Evolutionary conservation across 2,888 invertebrate genomes (phyloP).

Genomic region (Holacanthella duospinosa): DNA sequence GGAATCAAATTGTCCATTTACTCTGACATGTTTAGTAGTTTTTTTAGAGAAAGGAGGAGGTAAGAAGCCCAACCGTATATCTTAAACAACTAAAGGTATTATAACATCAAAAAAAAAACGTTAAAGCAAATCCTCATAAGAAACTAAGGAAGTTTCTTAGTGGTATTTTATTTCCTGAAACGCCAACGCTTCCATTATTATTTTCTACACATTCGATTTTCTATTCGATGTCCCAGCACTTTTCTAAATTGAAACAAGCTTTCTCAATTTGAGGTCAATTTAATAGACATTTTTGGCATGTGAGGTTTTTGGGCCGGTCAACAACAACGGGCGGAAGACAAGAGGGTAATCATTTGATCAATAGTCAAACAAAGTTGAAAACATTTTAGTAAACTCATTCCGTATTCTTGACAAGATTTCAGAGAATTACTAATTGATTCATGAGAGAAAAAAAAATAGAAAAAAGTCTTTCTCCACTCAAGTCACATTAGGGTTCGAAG

Average conservation of each 20-base stretch:
- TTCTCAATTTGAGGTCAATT: neutral
- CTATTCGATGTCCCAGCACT: neutral
- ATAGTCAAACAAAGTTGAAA: neutral
- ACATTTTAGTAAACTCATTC: neutral
- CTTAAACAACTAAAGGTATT: neutral
- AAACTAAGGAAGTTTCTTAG: neutral
- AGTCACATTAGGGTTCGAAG: neutral
- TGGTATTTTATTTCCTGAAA: neutral
- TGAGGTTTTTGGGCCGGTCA: neutral
- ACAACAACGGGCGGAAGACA: neutral
- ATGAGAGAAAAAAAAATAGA: too few relatives aligned
- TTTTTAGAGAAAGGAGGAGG: neutral
- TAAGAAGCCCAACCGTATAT: neutral
- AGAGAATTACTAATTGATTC: slow-evolving; percentile 5
- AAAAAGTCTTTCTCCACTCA: neutral
- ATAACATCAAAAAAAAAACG: neutral
- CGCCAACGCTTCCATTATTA: too few relatives aligned
- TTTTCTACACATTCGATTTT: neutral
- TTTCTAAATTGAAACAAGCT: neutral
- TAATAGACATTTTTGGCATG: neutral
- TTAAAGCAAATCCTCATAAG: too few relatives aligned
- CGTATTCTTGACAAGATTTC: neutral
- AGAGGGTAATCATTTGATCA: neutral
- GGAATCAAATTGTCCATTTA: slow-evolving; percentile 3
- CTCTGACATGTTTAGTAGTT: slow-evolving; percentile 3